A percentile compares a stretch with the other conserved stretches of the same genome.
Evolutionary conservation across 2,888 invertebrate species (phyloP).

Genomic region (Drosophila recens): DNA sequence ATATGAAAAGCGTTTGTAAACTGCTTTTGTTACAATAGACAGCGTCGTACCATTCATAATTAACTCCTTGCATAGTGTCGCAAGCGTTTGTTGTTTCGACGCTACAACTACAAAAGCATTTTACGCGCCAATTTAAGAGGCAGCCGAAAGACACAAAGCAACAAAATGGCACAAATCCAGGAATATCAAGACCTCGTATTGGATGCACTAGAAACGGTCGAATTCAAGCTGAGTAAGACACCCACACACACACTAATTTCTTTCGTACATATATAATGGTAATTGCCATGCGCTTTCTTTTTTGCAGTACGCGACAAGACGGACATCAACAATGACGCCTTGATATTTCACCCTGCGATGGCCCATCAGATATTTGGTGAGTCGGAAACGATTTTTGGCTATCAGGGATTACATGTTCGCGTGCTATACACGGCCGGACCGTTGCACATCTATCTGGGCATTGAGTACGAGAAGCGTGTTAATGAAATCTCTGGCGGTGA

Average conservation of each 20-base stretch:
- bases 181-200: conserved; percentile 82
- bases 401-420: conserved; percentile 91
- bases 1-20: conserved; percentile 24
- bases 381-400: conserved; percentile 97
- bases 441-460: conserved; percentile 91
- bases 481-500: conserved; percentile 86
- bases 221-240: conserved; percentile 84
- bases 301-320: conserved; percentile 87
- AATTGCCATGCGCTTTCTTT: neutral
- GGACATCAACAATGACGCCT: conserved; percentile 89
- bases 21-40: conserved; percentile 4
- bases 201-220: conserved; percentile 83
- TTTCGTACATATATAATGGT: neutral
- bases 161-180: conserved; percentile 80
- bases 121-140: conserved; percentile 72
- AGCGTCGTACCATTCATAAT: conserved; percentile 17
- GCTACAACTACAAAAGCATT: conserved; percentile 45
- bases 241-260: neutral
- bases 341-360: conserved; percentile 92
- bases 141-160: conserved; percentile 11
- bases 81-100: conserved; percentile 31
- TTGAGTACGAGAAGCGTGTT: conserved; percentile 89
- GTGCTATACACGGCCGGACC: conserved; percentile 93
- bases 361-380: conserved; percentile 97
- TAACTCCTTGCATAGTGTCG: conserved; percentile 28